A percentile compares a stretch with the other conserved stretches of the same genome.
Evolutionary conservation across 1,140 invertebrate species (phyloP).

Genomic region (Aphelenchoides besseyi): DNA sequence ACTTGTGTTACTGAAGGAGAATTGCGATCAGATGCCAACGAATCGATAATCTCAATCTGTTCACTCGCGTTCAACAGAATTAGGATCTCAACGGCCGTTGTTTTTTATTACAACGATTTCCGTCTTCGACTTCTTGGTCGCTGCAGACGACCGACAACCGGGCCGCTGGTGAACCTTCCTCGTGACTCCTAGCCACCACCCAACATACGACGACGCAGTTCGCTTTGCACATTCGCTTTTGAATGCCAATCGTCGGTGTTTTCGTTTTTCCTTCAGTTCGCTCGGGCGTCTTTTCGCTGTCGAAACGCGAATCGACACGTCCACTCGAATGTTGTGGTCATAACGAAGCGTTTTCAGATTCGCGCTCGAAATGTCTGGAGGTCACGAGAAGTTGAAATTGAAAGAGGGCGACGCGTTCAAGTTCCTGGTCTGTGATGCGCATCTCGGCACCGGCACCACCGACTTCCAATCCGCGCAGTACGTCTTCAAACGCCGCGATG

Average conservation of each 20-base stretch:
- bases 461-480: conserved; percentile 91
- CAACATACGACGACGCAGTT: background rate
- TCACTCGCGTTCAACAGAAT: no score
- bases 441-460: conserved; percentile 87
- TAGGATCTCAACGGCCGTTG: no score
- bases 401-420: conserved; percentile 88
- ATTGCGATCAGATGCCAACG: no score
- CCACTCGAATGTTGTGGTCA: background rate
- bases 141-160: no score
- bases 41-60: no score
- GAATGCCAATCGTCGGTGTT: background rate
- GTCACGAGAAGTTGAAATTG: conserved; percentile 22
- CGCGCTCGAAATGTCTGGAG: conserved; percentile 1
- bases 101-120: no score
- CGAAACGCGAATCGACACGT: no score
- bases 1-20: no score
- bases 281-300: background rate
- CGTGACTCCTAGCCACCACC: background rate
- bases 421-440: conserved; percentile 88
- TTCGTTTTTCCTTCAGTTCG: background rate
- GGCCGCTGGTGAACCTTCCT: no score
- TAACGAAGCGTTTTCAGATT: background rate
- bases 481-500: conserved; percentile 85
- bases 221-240: background rate
- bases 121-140: no score